phyloP scores from a whole-genome alignment of 2,888 invertebrate species.

The Troides helena region DNA sequence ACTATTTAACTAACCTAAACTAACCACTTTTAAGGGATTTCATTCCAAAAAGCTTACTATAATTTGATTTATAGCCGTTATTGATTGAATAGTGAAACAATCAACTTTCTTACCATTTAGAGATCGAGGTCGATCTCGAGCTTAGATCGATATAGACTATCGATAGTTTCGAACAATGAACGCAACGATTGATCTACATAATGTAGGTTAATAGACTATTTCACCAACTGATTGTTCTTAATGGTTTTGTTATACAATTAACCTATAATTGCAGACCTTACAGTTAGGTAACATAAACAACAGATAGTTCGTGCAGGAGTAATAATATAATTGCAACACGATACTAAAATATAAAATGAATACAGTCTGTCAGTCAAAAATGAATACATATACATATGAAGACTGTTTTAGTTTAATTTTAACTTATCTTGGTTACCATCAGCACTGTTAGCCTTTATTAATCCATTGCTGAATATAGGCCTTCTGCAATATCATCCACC shows the following conservation, averaged over 20 bases:
- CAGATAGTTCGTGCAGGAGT: background rate
- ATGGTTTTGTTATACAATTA: conserved; percentile 32
- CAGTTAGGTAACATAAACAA: conserved; percentile 1
- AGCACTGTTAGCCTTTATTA: too few relatives aligned
- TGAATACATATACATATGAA: too few relatives aligned
- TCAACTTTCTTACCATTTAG: conserved; percentile 46
- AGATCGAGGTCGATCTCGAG: conserved; percentile 46
- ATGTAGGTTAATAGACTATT: conserved; percentile 48
- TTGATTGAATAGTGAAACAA: conserved; percentile 51
- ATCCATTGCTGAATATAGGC: too few relatives aligned
- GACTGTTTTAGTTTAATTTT: too few relatives aligned
- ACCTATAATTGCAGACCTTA: conserved; percentile 31
- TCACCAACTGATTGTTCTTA: conserved; percentile 35
- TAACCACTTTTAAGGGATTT: background rate
- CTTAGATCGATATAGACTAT: conserved; percentile 43
- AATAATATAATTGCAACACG: background rate
- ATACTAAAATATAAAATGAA: too few relatives aligned
- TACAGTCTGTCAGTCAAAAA: too few relatives aligned
- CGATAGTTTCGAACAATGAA: conserved; percentile 45
- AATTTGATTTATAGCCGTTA: conserved; percentile 35
- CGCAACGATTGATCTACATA: conserved; percentile 47
- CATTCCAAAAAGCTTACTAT: background rate
- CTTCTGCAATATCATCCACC: too few relatives aligned
- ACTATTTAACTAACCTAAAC: too few relatives aligned
- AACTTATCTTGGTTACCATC: too few relatives aligned